Base-by-base conservation (phyloP, 2,888 invertebrate genomes). In the Lasioglossum morio region DNA sequence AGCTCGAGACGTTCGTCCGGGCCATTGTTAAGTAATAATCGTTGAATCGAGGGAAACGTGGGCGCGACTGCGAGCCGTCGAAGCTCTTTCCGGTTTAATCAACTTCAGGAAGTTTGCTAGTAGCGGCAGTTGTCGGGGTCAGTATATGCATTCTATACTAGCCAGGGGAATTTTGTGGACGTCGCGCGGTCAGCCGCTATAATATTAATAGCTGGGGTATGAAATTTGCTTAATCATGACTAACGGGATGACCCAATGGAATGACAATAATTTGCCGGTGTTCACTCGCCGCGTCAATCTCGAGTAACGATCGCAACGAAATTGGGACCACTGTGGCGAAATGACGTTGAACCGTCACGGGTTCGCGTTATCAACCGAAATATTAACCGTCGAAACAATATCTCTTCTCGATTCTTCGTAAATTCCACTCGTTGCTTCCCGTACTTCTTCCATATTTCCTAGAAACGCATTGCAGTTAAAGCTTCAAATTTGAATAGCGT, bases 171-270 rank as follows among this genome's bases (percentile, higher is more conserved):
- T 91, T 91, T 92, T 91, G 92, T 91, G 89, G 89, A 89, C 88
- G 89, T 88, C 85, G 85, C 77, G 86, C 85, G 89, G 87, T 88
- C 87, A 87, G 74, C 87, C 85, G 74, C 87, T 92, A 86, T 89
- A 91, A 92, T 91, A 92, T 92, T 92, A 91, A 92, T 90, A 88
- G 90, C 78, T 63, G 69, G 85, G 76, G 86, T 91, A 90, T 88
- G 90, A 89, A 91, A 92, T 92, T 90, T 88, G 89, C 87, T 90
- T 91, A 91, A 91, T 92, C 90, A 90, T 90, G 91, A 91, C 88
- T 90, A 90, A 92, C 90, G 88, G 88, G 89, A 91, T 87, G 87
- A 87, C 90, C 91, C 90, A 88, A 91, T 90, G 90, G 89, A 89
- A 87, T 89, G 89, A 85, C 90, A 87, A 90, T 89, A 85, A 81